These are phyloP conservation scores for Hemithea aestivaria DNA, from an alignment of 2,888 invertebrate genomes.

Conservation along the genomic window DNA sequence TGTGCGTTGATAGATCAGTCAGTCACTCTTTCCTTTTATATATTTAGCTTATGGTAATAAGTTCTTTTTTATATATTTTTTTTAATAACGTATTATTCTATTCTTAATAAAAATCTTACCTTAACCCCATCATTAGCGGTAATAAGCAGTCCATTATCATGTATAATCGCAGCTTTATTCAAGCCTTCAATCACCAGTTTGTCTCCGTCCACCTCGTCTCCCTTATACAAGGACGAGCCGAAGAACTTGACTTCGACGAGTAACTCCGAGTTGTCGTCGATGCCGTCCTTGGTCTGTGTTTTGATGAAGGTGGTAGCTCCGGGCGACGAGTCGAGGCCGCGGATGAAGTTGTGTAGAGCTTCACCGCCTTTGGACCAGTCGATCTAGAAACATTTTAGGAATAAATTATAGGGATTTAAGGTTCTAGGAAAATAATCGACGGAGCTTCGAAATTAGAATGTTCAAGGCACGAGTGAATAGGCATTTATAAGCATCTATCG, in stretches of 20 bases:
- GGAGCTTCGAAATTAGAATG: too few species aligned
- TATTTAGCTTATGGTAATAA: too few species aligned
- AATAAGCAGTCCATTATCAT: slow-evolving; percentile 88
- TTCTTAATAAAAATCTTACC: too few species aligned
- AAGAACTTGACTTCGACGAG: slow-evolving; percentile 80
- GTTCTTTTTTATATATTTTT: too few species aligned
- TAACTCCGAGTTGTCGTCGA: slow-evolving; percentile 47
- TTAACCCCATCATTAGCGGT: slow-evolving; percentile 88
- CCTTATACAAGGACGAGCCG: slow-evolving; percentile 87
- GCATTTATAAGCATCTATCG: too few species aligned
- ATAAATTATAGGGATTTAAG: too few species aligned
- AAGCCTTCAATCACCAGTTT: slow-evolving; percentile 81
- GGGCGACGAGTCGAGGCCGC: slow-evolving; percentile 96
- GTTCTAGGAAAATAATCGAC: too few species aligned
- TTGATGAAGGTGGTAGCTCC: slow-evolving; percentile 87
- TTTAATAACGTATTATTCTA: too few species aligned
- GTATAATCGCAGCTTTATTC: slow-evolving; percentile 82
- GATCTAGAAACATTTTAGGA: slow-evolving; percentile 65
- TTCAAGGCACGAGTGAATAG: too few species aligned
- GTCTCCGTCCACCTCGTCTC: slow-evolving; percentile 75
- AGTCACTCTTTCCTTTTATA: too few species aligned
- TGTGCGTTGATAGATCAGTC: too few species aligned
- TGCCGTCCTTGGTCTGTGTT: slow-evolving; percentile 57
- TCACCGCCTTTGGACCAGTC: slow-evolving; percentile 84
- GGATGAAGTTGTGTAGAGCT: slow-evolving; percentile 94